Conservation (phyloP, 2,797 vertebrate genomes). For the Chiroxiphia lanceolata region DNA sequence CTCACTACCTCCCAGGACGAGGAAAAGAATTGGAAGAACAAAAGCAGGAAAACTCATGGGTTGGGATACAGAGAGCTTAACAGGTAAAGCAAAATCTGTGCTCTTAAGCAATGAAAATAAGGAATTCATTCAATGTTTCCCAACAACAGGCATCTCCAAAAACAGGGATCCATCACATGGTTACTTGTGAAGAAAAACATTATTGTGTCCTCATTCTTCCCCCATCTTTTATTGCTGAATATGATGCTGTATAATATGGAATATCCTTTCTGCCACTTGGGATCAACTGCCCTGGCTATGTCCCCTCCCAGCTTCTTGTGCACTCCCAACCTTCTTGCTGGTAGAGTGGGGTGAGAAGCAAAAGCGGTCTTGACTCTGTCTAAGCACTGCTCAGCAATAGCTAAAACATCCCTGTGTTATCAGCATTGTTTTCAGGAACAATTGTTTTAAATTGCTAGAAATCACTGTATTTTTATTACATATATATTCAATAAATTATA, state of each 20-base stretch:
- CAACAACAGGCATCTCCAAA: not conserved
- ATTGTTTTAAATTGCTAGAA: not conserved
- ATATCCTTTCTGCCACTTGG: not conserved
- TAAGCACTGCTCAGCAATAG: not conserved
- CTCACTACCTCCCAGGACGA: not conserved
- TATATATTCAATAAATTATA: not conserved
- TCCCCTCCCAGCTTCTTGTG: not conserved
- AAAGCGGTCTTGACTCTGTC: not conserved
- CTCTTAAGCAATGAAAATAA: not conserved
- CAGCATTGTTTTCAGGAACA: not conserved
- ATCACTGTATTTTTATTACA: not conserved
- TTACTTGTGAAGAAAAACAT: not conserved
- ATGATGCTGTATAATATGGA: not conserved
- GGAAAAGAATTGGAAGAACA: not conserved
- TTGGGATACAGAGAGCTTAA: not conserved
- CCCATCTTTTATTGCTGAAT: not conserved
- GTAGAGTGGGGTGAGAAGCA: not conserved
- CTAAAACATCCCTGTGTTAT: not conserved
- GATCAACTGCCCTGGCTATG: not conserved
- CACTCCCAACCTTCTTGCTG: not conserved
- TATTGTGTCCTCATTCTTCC: not conserved
- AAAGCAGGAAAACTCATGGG: not conserved
- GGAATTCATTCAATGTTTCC: not conserved
- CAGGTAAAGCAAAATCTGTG: not conserved
- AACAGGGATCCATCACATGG: fast-evolving